Evolutionary conservation across 2,113 vertebrate genomes (phyloP), one percentile per base, ranked within the genome.

Genomic region (Oryzias melastigma): DNA sequence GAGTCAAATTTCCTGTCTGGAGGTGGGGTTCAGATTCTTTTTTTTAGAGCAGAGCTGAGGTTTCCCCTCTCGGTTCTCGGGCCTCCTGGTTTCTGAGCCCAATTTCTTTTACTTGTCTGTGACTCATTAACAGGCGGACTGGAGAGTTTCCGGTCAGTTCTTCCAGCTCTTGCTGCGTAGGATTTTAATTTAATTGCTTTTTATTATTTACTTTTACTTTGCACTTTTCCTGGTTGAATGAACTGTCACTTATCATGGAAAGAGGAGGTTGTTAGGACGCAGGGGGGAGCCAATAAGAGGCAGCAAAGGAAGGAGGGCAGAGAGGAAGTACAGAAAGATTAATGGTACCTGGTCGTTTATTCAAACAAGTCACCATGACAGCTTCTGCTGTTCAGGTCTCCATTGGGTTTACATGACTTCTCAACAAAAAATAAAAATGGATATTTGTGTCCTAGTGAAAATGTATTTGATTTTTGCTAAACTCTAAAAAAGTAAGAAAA

Each of bases 121-220:
- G 80, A 83, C 72, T 86, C 80, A 83, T 80, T 85, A 80, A 71
- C 24, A 6, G 56, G 63, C 22, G 64, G 63, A 71, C 51, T 19
- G 48, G 41, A 73, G 53, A 49, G 59, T 76, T 83, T 86, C 62
- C 65, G 65, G 46, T 35, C 35, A 35, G 35, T 8, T 27, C 25
- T 75, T 77, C 75, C 67, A 35, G 58, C 51, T 71, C 47, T 4
- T 13, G 65, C 45, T 1, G 3, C 44, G 44, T 48, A 59, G 57
- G 68, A 83, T 58, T 75, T 50, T 15, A 24, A 22, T 13, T 69
- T 80, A 73, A 79, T 78, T 66, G 57, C 52, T n/a, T 62, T 27
- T 65, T n/a, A 68, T 71, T 20, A 63, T 65, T 78, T 73, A 65
- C 63, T 73, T 47, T 75, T 1, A 49, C 24, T 29, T 62, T 27